Evolutionary conservation across 2,113 vertebrate species (phyloP), one percentile per base, ranked within the genome.

Genomic region (Regulus satrapa): DNA sequence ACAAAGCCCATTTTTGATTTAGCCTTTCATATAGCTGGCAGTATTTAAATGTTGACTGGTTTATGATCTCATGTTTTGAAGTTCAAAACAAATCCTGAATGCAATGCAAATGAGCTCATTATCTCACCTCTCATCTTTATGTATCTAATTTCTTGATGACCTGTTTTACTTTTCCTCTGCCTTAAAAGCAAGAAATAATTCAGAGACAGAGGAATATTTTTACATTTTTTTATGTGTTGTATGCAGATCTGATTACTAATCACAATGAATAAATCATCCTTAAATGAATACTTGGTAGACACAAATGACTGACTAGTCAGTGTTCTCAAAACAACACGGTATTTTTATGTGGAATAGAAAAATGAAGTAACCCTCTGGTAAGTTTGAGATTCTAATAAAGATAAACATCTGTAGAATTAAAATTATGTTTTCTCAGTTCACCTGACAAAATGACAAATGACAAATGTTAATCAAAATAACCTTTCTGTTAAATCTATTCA

Each of bases 61-160:
- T 94, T 92, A 78, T 48, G 8, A 92, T 89, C 76, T 89, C 81
- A n/a, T 75, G 64, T 93, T 94, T 95, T 95, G 87, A 97, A 97
- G 59, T 96, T 95, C 93, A 74, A 95, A 97, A 96, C 58, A 97
- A 98, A 97, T 63, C 52, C 20, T 91, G 94, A 93, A 96, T 93
- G 79, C 69, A 96, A 96, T 96, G 84, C 77, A 97, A 97, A 97
- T 80, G 41, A 96, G 82, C 92, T 97, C 91, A 93, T 94, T 97
- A 94, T 95, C 96, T 97, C 92, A 94, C 94, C 93, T 97, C 97
- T 97, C 90, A 96, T 89, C 88, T 95, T 91, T 72, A 85, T 94
- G 71, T 84, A 85, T 95, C 97, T 97, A 89, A 97, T 95, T 97
- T 95, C 85, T 92, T 54, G 85, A 82, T 94, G 94, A 95, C 96